Conservation (phyloP, 2,888 invertebrate genomes). For the Fragum sueziense region DNA sequence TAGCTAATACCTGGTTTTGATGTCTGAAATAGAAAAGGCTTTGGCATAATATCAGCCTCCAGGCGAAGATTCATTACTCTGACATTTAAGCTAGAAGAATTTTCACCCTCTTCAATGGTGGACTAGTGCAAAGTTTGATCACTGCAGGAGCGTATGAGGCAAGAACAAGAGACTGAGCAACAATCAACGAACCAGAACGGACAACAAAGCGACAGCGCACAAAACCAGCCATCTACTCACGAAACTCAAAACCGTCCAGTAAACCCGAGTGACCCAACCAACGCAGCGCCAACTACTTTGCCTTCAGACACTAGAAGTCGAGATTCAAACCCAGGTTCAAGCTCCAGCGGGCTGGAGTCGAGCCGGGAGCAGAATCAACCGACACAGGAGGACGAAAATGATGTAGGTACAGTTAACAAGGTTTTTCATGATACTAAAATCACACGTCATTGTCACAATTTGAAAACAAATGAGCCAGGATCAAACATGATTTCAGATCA, state of each 20-base stretch:
- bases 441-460: too few relatives aligned
- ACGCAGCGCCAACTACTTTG: background rate
- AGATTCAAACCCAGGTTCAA: background rate
- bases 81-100: too few relatives aligned
- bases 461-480: too few relatives aligned
- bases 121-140: background rate
- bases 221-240: background rate
- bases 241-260: conserved; percentile 14
- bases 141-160: conserved; percentile 45
- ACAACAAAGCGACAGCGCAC: background rate
- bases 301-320: background rate
- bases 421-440: too few relatives aligned
- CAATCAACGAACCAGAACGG: conserved; percentile 25
- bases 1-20: too few relatives aligned
- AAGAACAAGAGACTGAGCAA: conserved; percentile 30
- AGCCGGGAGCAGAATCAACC: conserved; percentile 44
- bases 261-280: background rate
- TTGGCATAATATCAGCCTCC: too few relatives aligned
- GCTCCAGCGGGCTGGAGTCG: conserved; percentile 19
- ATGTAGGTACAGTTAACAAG: conserved; percentile 1
- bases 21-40: too few relatives aligned
- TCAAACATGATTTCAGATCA: too few relatives aligned
- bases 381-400: conserved; percentile 6
- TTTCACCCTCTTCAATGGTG: background rate
- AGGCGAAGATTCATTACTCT: too few relatives aligned